Conservation (phyloP, 2,888 invertebrate species). For the Brachynemurus nebulosus region DNA sequence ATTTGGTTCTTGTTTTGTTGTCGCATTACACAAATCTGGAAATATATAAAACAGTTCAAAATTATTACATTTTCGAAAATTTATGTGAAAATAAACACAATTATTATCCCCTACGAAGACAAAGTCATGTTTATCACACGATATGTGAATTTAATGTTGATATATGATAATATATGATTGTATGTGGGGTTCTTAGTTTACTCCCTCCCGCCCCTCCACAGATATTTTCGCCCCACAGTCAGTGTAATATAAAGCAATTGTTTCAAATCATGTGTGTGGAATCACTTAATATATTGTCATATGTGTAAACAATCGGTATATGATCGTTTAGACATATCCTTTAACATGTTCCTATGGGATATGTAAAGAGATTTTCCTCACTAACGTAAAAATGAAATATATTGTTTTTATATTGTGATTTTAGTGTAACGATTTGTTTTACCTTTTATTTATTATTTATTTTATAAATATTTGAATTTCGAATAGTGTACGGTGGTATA, state of each 20-base stretch:
- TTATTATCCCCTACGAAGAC: neutral
- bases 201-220: no score
- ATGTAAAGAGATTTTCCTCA: no score
- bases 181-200: no score
- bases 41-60: neutral
- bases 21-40: neutral
- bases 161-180: neutral
- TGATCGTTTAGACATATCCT: slow-evolving; percentile 1
- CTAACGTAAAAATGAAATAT: neutral
- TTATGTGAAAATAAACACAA: neutral
- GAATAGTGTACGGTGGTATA: no score
- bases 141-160: slow-evolving; percentile 1
- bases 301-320: neutral
- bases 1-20: neutral
- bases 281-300: neutral
- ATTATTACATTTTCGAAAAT: neutral
- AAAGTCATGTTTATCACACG: neutral
- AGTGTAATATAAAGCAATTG: neutral
- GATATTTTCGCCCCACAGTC: no score
- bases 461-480: no score
- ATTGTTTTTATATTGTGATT: neutral
- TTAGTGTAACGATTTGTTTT: no score
- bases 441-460: no score
- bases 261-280: slow-evolving; percentile 8
- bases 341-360: neutral